Evolutionary conservation across 1,140 invertebrate genomes (phyloP).

Genomic region (Macrobrachium rosenbergii): DNA sequence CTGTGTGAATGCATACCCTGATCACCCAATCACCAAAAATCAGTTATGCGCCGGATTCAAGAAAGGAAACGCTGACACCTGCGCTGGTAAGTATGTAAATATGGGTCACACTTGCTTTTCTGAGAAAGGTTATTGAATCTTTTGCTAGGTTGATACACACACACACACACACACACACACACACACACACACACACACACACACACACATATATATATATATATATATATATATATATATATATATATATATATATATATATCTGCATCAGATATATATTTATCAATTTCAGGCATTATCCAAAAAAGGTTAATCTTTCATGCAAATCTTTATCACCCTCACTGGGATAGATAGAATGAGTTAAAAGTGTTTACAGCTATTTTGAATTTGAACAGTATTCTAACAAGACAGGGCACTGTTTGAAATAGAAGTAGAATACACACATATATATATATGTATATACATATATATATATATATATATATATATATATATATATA

Average conservation of each 20-base stretch:
- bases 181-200: not conserved
- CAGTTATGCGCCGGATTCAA: constrained; percentile 77
- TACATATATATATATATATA: too few relatives aligned
- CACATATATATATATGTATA: too few relatives aligned
- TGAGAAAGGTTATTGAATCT: not conserved
- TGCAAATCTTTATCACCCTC: too few relatives aligned
- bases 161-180: not conserved
- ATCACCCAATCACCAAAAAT: constrained; percentile 73
- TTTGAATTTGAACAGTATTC: too few relatives aligned
- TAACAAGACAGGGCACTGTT: too few relatives aligned
- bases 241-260: not conserved
- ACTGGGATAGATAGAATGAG: too few relatives aligned
- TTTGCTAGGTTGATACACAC: not conserved
- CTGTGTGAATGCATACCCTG: constrained; percentile 72
- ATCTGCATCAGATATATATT: too few relatives aligned
- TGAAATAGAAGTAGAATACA: too few relatives aligned
- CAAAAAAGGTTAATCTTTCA: too few relatives aligned
- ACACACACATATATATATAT: not conserved
- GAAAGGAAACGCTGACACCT: constrained; percentile 74
- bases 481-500: too few relatives aligned
- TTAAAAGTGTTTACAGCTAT: too few relatives aligned
- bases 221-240: constrained; percentile 6
- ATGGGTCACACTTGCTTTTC: not conserved
- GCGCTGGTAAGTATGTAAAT: constrained; percentile 68
- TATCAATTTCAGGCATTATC: too few relatives aligned